A percentile compares a stretch with the other conserved stretches of the same genome.
These are phyloP conservation scores for Glaucopsyche alexis DNA, from an alignment of 2,888 invertebrate genomes.

Conservation along the genomic window DNA sequence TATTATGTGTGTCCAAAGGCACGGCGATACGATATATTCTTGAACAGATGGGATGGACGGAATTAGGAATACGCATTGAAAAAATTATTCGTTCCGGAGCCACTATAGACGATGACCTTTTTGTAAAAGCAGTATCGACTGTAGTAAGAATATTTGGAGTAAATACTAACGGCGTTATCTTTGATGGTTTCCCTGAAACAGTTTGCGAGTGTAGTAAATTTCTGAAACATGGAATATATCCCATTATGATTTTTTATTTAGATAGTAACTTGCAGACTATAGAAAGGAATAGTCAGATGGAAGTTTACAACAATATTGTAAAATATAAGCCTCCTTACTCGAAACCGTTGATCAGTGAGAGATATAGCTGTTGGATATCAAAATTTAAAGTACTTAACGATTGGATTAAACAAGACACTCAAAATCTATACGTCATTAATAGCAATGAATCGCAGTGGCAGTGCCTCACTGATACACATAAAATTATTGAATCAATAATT, in stretches of 20 bases:
- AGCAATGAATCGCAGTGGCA: constrained; percentile 78
- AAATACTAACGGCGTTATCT: constrained; percentile 78
- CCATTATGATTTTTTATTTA: constrained; percentile 79
- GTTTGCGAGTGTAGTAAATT: constrained; percentile 74
- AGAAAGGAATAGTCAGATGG: constrained; percentile 61
- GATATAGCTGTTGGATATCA: constrained; percentile 65
- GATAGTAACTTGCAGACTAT: constrained; percentile 56
- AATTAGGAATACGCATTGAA: constrained; percentile 67
- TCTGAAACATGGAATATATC: constrained; percentile 73
- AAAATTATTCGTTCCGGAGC: constrained; percentile 62
- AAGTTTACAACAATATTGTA: constrained; percentile 54
- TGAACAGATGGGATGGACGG: constrained; percentile 72
- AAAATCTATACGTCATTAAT: constrained; percentile 74
- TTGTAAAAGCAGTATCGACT: constrained; percentile 77
- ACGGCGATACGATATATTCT: constrained; percentile 73
- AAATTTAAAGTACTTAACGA: constrained; percentile 55
- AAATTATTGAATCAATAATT: constrained; percentile 56
- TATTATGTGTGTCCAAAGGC: constrained; percentile 78
- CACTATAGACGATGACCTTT: constrained; percentile 61
- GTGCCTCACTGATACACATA: constrained; percentile 66
- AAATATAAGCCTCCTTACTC: constrained; percentile 62
- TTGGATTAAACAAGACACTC: constrained; percentile 77
- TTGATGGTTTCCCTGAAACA: constrained; percentile 82
- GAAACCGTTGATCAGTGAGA: constrained; percentile 59
- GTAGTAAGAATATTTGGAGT: constrained; percentile 69